Evolutionary conservation across 2,113 vertebrate species (phyloP).

Genomic region (Mormoops blainvillei): DNA sequence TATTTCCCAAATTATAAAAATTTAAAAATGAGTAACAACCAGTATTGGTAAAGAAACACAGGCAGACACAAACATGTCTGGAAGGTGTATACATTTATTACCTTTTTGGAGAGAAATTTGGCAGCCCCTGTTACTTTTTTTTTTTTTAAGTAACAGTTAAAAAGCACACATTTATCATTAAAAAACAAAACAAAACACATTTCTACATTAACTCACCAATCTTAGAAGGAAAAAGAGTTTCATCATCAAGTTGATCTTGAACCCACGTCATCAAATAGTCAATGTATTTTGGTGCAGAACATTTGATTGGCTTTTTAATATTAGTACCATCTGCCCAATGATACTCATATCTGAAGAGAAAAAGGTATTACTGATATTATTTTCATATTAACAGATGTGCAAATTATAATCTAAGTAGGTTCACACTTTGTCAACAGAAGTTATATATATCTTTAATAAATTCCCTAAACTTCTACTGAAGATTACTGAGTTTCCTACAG

Average conservation of each 20-base stretch:
- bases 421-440: not conserved
- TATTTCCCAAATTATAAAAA: not conserved
- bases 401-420: constrained; percentile 22
- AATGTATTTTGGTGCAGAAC: constrained; percentile 97
- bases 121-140: not conserved
- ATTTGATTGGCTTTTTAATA: constrained; percentile 98
- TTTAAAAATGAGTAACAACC: not conserved
- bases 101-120: not conserved
- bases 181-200: constrained; percentile 45
- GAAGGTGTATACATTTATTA: not conserved
- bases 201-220: constrained; percentile 85
- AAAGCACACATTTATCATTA: not conserved
- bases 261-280: constrained; percentile 99
- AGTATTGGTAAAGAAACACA: constrained; percentile 7
- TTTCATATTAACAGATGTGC: constrained; percentile 9
- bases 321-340: constrained; percentile 99
- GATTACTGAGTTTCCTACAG: not conserved
- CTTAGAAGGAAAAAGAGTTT: constrained; percentile 97
- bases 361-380: not conserved
- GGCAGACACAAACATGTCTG: not conserved
- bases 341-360: constrained; percentile 90
- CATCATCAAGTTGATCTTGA: constrained; percentile 97
- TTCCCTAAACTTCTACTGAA: not conserved
- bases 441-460: not conserved
- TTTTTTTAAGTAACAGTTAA: too few species aligned